Evolutionary conservation across 1,140 invertebrate species (phyloP), one percentile per base, ranked within the genome.

Genomic region (Orussus abietinus): DNA sequence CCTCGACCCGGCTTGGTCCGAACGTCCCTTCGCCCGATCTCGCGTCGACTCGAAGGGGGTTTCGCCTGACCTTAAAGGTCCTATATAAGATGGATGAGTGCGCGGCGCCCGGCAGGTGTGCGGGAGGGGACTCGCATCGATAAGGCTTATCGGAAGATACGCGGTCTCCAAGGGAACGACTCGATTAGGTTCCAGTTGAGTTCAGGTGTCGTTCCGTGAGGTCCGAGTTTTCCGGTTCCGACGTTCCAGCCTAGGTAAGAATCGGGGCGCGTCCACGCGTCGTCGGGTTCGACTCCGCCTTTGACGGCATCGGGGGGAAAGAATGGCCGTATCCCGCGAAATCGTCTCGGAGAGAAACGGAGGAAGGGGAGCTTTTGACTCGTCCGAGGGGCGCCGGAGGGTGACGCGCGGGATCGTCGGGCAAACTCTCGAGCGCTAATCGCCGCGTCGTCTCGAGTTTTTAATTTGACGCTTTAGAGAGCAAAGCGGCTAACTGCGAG

Each of bases 91-190:
- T n/a, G n/a, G n/a, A n/a, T n/a, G n/a, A n/a, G n/a, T n/a, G n/a
- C n/a, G n/a, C 40, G 48, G 44, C 14, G 36, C 35, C 43, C 35
- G 20, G 38, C 28, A 35, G 48, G 37, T 42, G n/a, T n/a, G n/a
- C n/a, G 49, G 53, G 53, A 47, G 53, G 53, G 53, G 44, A 45
- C 41, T 55, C 41, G 37, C 45, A 48, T 47, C 40, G 53, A 56
- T 56, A 56, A 56, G 34, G 53, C 53, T 56, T 56, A 56, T 56
- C 53, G 48, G 41, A 42, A 55, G 53, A 55, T 56, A 56, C 36
- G 52, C n/a, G n/a, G n/a, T n/a, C n/a, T n/a, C n/a, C n/a, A n/a
- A n/a, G n/a, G n/a, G n/a, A n/a, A n/a, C n/a, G n/a, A n/a, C n/a
- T n/a, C n/a, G n/a, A n/a, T n/a, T n/a, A n/a, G 28, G 31, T 38